Evolutionary conservation across 1,140 invertebrate genomes (phyloP).

Genomic region (Steinernema feltiae): DNA sequence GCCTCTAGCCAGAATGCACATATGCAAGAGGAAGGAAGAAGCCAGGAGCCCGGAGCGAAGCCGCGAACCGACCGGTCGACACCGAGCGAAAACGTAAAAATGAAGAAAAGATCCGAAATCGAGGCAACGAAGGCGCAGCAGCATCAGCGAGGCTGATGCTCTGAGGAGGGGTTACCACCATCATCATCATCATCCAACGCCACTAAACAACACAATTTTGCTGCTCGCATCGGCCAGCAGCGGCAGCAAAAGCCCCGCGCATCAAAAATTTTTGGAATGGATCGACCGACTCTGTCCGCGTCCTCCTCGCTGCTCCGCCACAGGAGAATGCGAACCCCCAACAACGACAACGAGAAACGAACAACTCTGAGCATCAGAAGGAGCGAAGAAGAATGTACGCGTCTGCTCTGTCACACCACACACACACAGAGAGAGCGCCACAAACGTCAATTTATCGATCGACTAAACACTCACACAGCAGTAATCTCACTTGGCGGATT

Average conservation of each 20-base stretch:
- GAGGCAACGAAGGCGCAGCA: not conserved
- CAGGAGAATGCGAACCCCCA: not conserved
- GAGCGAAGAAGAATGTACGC: not conserved
- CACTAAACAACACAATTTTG: constrained; percentile 4
- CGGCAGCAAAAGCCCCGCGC: not conserved
- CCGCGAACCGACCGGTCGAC: constrained; percentile 4
- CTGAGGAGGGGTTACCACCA: not conserved
- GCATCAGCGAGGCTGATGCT: not conserved
- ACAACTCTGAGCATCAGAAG: not conserved
- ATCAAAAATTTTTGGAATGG: constrained; percentile 14
- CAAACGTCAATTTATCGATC: constrained; percentile 13
- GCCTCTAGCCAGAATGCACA: not conserved
- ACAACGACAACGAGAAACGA: not conserved
- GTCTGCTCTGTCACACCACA: not conserved
- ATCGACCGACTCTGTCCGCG: not conserved
- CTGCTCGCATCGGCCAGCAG: not conserved
- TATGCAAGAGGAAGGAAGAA: not conserved
- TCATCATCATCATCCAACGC: not conserved
- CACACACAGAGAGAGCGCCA: not conserved
- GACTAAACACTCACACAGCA: not conserved
- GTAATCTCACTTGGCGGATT: not conserved
- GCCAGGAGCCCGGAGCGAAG: not conserved
- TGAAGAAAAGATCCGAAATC: constrained; percentile 6
- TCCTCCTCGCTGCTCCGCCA: not conserved
- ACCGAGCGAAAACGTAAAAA: constrained; percentile 12